Evolutionary conservation across 2,113 vertebrate genomes (phyloP).

Genomic region (Charina bottae): DNA sequence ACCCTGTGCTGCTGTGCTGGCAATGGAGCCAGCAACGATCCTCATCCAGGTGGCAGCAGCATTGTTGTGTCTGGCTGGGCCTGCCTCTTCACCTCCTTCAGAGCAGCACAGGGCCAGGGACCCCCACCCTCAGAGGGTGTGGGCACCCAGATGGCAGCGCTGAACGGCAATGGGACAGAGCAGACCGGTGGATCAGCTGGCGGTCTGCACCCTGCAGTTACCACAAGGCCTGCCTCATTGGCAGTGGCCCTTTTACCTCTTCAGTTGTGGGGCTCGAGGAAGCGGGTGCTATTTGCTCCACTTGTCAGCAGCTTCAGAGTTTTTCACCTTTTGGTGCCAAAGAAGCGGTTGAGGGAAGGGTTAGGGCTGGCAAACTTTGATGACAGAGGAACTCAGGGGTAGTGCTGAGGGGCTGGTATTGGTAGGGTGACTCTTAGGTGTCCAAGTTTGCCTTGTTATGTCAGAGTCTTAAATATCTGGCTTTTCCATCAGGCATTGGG

Average conservation of each 20-base stretch:
- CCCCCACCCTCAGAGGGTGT: background rate
- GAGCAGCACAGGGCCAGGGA: background rate
- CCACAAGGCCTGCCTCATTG: background rate
- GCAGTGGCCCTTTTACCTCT: background rate
- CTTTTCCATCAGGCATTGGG: too few species aligned
- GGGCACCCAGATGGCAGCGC: background rate
- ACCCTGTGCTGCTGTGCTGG: background rate
- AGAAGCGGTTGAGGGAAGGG: background rate
- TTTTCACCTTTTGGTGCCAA: background rate
- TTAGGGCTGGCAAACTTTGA: background rate
- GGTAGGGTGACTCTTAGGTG: background rate
- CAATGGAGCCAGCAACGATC: background rate
- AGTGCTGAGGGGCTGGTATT: background rate
- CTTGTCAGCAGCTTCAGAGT: background rate
- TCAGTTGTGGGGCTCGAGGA: background rate
- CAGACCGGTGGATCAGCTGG: background rate
- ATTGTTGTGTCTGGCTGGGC: background rate
- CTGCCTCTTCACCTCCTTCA: background rate
- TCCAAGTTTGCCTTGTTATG: too few species aligned
- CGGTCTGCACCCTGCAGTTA: background rate
- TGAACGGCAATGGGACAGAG: background rate
- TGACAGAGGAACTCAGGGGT: background rate
- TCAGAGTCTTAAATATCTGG: too few species aligned
- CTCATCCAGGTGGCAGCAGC: background rate
- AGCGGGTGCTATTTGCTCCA: background rate